Evolutionary conservation across 1,140 invertebrate species (phyloP), one percentile per base, ranked within the genome.

Genomic region (Trichonephila clavipes): DNA sequence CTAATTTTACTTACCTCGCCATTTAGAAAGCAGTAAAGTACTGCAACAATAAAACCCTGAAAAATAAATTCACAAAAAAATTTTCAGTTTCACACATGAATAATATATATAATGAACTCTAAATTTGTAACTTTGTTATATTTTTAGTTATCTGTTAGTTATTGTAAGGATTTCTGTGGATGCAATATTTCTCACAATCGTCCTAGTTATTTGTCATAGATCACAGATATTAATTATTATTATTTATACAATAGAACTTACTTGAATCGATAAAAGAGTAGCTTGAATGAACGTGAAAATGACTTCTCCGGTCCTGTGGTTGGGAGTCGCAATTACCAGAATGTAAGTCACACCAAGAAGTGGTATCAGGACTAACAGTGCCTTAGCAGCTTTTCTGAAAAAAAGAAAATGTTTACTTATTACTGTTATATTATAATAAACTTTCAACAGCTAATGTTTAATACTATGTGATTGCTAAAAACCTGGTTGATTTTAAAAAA

Each of bases 11-110:
- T 97, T 21, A 99, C 98, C 97, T 99, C 98, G 87, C 97, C 97
- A 95, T 98, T 99, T 51, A 98, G 96, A 95, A 98, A 98, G 95
- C 98, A 99, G 95, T 98, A 98, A 34, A 98, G 96, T 5, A 97
- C 96, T 1, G 98, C 97, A 44, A 98, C 97, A 95, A 98, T 98
- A 94, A 98, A 97, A 5, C 98, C 98, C 96, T 98, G 21, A 92
- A 85, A 92, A 85, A 62, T 19, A 59, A 10, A 24, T 21, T 10
- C 3, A 40, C 28, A 58, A 81, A 81, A 18, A 28, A 28, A 28
- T 1, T 28, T 34, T 51, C 34, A 40, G 34, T 40, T 51, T 51
- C 10, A 7, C 10, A 10, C 10, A 51, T 51, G 51, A 51, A 51
- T 51, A 40, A 40, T 28, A 1, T 28, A 28, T 51, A 6, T 51